These are phyloP conservation scores for Gambusia holbrooki DNA, from an alignment of 2,113 vertebrate species.

Conservation along the genomic window DNA sequence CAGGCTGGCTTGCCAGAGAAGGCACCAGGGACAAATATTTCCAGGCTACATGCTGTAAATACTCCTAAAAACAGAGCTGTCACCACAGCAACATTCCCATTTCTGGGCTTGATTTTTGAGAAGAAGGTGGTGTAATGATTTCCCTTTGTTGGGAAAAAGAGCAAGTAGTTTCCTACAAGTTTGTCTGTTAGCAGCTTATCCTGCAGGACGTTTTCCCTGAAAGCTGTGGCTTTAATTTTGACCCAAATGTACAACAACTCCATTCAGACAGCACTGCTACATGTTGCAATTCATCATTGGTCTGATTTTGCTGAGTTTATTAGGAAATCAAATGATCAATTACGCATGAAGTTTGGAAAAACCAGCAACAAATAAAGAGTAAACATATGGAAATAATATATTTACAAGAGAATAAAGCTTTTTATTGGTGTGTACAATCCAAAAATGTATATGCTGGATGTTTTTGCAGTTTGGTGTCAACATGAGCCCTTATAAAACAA, in stretches of 20 bases:
- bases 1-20: conserved; percentile 42
- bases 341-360: too few relatives aligned
- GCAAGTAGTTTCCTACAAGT: not conserved
- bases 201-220: not conserved
- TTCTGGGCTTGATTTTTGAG: conserved; percentile 28
- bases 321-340: not conserved
- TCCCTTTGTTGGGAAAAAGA: conserved; percentile 10
- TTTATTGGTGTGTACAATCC: not conserved
- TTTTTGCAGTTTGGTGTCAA: too few relatives aligned
- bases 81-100: conserved; percentile 51
- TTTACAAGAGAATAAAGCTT: not conserved
- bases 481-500: too few relatives aligned
- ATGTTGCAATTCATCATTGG: not conserved
- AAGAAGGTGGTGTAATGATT: conserved; percentile 13
- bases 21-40: conserved; percentile 70
- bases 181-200: not conserved
- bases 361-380: too few relatives aligned
- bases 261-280: not conserved
- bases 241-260: not conserved
- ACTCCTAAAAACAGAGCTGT: conserved; percentile 68
- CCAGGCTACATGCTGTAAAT: conserved; percentile 70
- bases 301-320: not conserved
- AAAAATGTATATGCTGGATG: not conserved
- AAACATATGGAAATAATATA: too few relatives aligned
- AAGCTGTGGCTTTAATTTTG: not conserved